These are phyloP conservation scores for Parambassis ranga DNA, from an alignment of 2,797 vertebrate species.

Conservation along the genomic window DNA sequence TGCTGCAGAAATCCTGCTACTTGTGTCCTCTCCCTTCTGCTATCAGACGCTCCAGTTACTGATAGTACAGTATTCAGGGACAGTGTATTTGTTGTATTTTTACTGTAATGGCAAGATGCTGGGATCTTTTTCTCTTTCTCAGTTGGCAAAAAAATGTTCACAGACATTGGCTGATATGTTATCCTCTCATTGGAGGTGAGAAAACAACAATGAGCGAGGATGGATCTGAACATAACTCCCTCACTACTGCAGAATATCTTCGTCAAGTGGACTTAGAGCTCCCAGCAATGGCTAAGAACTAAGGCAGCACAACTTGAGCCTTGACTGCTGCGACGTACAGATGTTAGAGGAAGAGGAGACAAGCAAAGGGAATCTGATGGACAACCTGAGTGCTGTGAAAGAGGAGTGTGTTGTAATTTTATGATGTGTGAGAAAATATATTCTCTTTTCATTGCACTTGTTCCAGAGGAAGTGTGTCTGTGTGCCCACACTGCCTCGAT, in stretches of 20 bases:
- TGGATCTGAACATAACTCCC: constrained; percentile 20
- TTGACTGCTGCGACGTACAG: constrained; percentile 43
- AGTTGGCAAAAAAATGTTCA: constrained; percentile 25
- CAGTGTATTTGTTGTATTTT: constrained; percentile 58
- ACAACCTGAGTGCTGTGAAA: constrained; percentile 67
- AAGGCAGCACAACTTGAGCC: constrained; percentile 41
- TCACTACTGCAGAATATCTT: constrained; percentile 36
- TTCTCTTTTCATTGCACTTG: constrained; percentile 79
- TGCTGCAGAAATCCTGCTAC: constrained; percentile 45
- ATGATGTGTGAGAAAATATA: constrained; percentile 63
- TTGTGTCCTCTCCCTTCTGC: constrained; percentile 54
- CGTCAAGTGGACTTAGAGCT: constrained; percentile 45
- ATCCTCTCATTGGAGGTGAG: constrained; percentile 19
- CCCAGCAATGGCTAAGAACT: constrained; percentile 37
- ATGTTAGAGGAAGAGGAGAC: constrained; percentile 55
- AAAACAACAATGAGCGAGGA: constrained; percentile 16
- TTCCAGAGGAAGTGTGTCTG: constrained; percentile 67
- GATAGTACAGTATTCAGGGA: constrained; percentile 76
- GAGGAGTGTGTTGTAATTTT: constrained; percentile 69
- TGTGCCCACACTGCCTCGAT: constrained; percentile 69
- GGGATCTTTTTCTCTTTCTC: constrained; percentile 42
- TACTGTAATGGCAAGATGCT: constrained; percentile 67
- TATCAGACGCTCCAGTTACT: constrained; percentile 50
- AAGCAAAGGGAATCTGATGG: constrained; percentile 67
- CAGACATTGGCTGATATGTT: constrained; percentile 22